Evolutionary conservation across 2,113 vertebrate species (phyloP), one percentile per base, ranked within the genome.

Genomic region (Osmerus eperlanus): DNA sequence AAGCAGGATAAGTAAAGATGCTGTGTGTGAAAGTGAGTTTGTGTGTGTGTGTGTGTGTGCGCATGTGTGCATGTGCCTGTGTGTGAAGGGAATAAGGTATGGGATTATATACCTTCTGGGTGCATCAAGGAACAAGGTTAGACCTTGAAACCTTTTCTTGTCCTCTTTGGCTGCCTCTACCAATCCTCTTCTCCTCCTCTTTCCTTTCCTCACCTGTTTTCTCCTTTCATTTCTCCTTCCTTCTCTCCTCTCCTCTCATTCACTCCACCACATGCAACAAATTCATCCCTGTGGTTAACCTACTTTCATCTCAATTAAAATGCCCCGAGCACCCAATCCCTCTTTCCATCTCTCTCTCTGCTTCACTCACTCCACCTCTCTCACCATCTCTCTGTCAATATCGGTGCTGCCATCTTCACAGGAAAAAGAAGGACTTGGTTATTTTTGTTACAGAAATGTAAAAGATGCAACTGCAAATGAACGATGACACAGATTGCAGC

Each of bases 301-400:
- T 83, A 81, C 79, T 78, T 84, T 84, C 68, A 79, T 67, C n/a
- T 29, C 68, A 74, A 72, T 77, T 81, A 72, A 76, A 68, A 70
- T 74, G 75, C 70, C 58, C 15, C 66, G 53, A 70, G 73, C 69
- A 62, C 64, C 25, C 5, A 14, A 6, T 21, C 58, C 63, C 23
- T 77, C 59, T 55, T 60, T 52, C 71, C 41, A 47, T 69, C 29
- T 66, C 65, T 75, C 19, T 51, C 56, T 60, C 4, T 70, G 41
- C 68, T 4, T 7, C 47, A 59, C 13, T 58, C 41, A 29, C 60
- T 29, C 63, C 36, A 19, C 52, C 55, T 11, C 36, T 55, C 66
- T 68, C 54, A 28, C 41, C 41, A 47, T 9, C 2, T 47, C 54
- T 59, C 19, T 60, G 64, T 66, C 29, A 59, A 25, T 53, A 55